Conservation (phyloP, 2,113 vertebrate species). For the Psilopogon haemacephalus region DNA sequence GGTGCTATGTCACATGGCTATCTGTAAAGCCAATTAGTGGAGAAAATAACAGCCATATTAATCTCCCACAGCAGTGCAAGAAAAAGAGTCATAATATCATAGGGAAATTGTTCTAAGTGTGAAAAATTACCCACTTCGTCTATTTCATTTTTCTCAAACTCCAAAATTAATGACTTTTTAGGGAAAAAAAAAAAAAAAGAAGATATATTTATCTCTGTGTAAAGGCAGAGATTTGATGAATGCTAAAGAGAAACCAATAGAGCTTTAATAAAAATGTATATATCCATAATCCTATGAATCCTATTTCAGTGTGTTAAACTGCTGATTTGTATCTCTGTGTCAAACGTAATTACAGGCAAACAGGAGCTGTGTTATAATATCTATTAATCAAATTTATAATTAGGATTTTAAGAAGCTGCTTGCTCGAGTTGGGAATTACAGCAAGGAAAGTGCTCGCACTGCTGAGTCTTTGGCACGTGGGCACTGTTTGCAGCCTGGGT, state of each 20-base stretch:
- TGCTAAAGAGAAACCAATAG: slow-evolving; percentile 65
- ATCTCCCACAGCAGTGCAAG: slow-evolving; percentile 68
- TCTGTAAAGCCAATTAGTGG: slow-evolving; percentile 74
- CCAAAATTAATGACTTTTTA: slow-evolving; percentile 76
- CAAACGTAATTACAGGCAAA: slow-evolving; percentile 52
- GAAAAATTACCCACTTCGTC: slow-evolving; percentile 81
- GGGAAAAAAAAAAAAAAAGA: slow-evolving; percentile 23
- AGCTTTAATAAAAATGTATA: slow-evolving; percentile 65
- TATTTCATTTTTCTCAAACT: slow-evolving; percentile 79
- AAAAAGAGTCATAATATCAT: slow-evolving; percentile 72
- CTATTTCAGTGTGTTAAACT: slow-evolving; percentile 51
- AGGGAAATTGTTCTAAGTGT: slow-evolving; percentile 78
- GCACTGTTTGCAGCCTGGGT: neutral
- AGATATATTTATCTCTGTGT: slow-evolving; percentile 63
- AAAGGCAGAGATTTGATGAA: slow-evolving; percentile 70
- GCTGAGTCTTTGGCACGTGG: neutral
- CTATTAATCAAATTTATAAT: slow-evolving; percentile 65
- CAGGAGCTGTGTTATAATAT: slow-evolving; percentile 20
- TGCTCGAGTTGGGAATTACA: neutral
- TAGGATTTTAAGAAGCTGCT: slow-evolving; percentile 46
- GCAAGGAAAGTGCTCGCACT: neutral
- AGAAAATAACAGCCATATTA: slow-evolving; percentile 77
- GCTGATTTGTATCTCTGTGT: slow-evolving; percentile 62
- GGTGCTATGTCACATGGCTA: slow-evolving; percentile 63
- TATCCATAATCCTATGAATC: slow-evolving; percentile 63